Evolutionary conservation across 2,888 invertebrate genomes (phyloP).

Genomic region (Oithona nana): DNA sequence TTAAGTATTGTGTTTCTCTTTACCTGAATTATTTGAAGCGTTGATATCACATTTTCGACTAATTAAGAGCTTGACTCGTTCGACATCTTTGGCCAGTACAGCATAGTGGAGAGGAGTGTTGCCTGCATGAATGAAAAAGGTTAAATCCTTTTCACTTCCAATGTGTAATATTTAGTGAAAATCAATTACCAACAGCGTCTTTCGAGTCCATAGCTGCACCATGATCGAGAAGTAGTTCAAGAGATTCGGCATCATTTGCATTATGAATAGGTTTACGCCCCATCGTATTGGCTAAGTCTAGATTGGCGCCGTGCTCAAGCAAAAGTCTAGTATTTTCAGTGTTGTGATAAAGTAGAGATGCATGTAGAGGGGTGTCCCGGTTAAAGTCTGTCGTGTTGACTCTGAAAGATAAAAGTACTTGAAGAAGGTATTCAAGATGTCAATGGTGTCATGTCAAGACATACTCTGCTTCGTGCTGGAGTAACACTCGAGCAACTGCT

Average conservation of each 20-base stretch:
- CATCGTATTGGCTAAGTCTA: constrained; percentile 2
- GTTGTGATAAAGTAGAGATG: constrained; percentile 12
- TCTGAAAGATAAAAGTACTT: too few relatives aligned
- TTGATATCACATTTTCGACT: neutral
- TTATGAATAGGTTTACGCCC: constrained; percentile 10
- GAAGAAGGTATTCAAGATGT: too few relatives aligned
- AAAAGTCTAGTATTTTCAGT: constrained; percentile 4
- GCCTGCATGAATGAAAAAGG: neutral
- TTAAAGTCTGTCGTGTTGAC: constrained; percentile 9
- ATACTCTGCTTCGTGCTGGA: constrained; percentile 1
- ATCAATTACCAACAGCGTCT: neutral
- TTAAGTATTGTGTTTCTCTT: too few relatives aligned
- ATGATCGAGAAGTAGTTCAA: neutral
- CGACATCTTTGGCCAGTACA: constrained; percentile 4
- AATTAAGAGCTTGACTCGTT: constrained; percentile 6
- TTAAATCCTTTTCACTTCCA: too few relatives aligned
- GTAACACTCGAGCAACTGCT: neutral
- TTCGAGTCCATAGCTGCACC: neutral
- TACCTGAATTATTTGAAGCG: neutral
- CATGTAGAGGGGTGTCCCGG: constrained; percentile 6
- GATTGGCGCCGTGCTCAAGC: constrained; percentile 1
- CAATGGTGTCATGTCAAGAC: neutral
- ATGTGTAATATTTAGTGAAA: too few relatives aligned
- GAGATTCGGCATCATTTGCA: constrained; percentile 4
- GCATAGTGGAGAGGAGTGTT: constrained; percentile 12